Percentiles rank a stretch among this genome's conserved stretches.
Conservation (phyloP, 2,888 invertebrate species). For the Operophtera brumata region DNA sequence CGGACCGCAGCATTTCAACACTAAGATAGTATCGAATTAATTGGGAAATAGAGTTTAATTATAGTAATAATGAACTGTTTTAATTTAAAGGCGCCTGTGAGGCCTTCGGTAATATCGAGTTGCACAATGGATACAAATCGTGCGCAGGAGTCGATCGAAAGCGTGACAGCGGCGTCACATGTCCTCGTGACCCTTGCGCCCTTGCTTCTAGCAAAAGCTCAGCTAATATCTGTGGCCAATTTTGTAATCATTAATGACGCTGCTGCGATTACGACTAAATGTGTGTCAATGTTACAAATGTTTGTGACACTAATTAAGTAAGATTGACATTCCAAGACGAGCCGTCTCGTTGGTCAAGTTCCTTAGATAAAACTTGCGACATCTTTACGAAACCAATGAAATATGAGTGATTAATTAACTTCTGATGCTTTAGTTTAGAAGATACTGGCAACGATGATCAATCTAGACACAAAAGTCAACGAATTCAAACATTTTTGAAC, state of each 20-base stretch:
- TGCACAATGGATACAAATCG: constrained; percentile 54
- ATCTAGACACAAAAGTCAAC: neutral
- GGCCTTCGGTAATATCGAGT: constrained; percentile 44
- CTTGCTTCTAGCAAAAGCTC: constrained; percentile 43
- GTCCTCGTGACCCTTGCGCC: constrained; percentile 63
- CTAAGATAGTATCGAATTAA: constrained; percentile 56
- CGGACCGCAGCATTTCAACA: constrained; percentile 62
- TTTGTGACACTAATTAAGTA: constrained; percentile 30
- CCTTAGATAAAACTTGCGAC: constrained; percentile 26
- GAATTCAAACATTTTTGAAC: too few relatives aligned
- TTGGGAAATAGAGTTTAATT: constrained; percentile 65
- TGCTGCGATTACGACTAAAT: constrained; percentile 15
- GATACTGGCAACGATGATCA: neutral
- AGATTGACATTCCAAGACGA: constrained; percentile 27
- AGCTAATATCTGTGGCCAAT: constrained; percentile 23
- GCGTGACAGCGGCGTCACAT: constrained; percentile 63
- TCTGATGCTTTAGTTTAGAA: neutral
- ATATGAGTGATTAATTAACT: neutral
- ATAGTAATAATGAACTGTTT: constrained; percentile 41
- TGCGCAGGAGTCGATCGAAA: constrained; percentile 54
- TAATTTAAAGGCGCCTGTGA: constrained; percentile 37
- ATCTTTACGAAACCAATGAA: constrained; percentile 2
- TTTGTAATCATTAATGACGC: constrained; percentile 28
- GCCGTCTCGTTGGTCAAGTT: constrained; percentile 20
- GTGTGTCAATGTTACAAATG: constrained; percentile 34